Evolutionary conservation across 64 coral and sea anemone genomes (phyloP).

Genomic region (Dendronephthya gigantea): DNA sequence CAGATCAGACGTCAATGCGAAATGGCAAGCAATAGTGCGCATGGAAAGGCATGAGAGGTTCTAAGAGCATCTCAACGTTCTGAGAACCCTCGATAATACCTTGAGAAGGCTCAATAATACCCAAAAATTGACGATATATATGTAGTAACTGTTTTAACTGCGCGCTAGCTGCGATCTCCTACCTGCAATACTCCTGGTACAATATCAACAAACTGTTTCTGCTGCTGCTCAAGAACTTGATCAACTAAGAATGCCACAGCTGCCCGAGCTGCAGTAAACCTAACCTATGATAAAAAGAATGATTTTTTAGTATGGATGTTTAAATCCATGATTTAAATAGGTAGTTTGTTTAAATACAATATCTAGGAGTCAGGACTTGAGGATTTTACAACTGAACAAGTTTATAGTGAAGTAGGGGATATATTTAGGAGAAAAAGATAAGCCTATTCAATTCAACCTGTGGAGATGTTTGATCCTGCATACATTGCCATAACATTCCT

Average conservation of each 20-base stretch:
- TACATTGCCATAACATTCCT: slow-evolving; percentile 81
- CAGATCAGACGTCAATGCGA: neutral
- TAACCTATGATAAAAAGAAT: slow-evolving; percentile 26
- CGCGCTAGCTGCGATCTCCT: neutral
- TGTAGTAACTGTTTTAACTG: no score
- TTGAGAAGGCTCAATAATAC: no score
- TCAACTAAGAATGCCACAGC: slow-evolving; percentile 88
- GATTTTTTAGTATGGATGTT: neutral
- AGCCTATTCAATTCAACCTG: slow-evolving; percentile 28
- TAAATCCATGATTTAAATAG: no score
- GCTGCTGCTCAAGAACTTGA: slow-evolving; percentile 69
- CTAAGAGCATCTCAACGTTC: no score
- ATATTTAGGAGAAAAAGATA: neutral
- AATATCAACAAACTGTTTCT: slow-evolving; percentile 81
- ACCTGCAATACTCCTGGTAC: slow-evolving; percentile 92
- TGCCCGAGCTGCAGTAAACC: slow-evolving; percentile 86
- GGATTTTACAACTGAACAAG: no score
- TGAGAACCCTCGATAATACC: no score
- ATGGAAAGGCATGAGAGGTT: neutral
- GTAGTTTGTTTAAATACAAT: no score
- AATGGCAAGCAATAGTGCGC: neutral
- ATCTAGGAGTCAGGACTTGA: no score
- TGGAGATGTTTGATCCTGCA: slow-evolving; percentile 64
- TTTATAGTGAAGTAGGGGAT: no score
- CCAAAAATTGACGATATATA: no score